Evolutionary conservation across 2,888 invertebrate species (phyloP), one percentile per base, ranked within the genome.

Genomic region (Fragum whitleyi): DNA sequence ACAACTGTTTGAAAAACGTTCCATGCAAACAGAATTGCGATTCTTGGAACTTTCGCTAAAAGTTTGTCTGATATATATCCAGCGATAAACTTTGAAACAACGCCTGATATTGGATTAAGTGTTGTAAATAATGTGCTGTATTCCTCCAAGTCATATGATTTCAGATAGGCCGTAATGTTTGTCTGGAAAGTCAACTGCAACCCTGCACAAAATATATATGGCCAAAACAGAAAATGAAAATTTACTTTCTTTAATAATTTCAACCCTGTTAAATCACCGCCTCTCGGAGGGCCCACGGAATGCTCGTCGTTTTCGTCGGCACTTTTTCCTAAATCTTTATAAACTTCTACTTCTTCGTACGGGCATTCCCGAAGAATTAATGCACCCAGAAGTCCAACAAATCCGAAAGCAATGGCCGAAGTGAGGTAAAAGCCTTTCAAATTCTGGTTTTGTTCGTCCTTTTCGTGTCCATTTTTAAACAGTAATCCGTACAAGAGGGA

Each of bases 201-300:
- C 7, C 90, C 87, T 2, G 90, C 88, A 68, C 90, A 90, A 53
- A 89, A 86, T 65, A 90, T 86, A 71, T 85, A 90, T 2, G 87
- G 73, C 90, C 90, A 90, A n/a, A 87, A 78, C 1, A 91, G 80
- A 68, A 88, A 90, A 51, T 90, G 90, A 65, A 89, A 91, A 62
- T 91, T 89, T 39, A 86, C 86, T 16, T 78, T 32, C 61, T 81
- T 85, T 0, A 90, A 32, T 23, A 91, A 78, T 65, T 77, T 75
- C 7, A 87, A 42, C 3, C 90, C 89, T 2, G 89, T 90, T 2
- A 89, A 67, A 65, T 90, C 86, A 70, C 81, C 84, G n/a, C 73
- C 65, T 23, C 83, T 55, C 32, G 53, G 36, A 0, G 77, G 83
- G n/a, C 65, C 73, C 16, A 47, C 42, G 21, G 39, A 26, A 16